Evolutionary conservation across 1,140 invertebrate species (phyloP).

Genomic region (Halictus rubicundus): DNA sequence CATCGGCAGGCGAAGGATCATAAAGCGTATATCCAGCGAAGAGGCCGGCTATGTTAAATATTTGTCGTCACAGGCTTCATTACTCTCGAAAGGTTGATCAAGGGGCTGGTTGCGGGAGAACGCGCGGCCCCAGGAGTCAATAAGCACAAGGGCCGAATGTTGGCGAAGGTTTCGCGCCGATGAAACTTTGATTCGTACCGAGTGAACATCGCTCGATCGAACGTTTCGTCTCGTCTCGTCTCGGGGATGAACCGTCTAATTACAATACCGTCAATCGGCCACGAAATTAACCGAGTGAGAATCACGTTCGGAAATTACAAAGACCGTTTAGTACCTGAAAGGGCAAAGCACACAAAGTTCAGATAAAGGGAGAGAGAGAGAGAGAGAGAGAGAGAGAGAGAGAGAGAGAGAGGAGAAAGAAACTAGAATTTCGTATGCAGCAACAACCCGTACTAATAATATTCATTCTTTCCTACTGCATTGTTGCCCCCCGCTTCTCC

Average conservation of each 20-base stretch:
- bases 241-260: too few relatives aligned
- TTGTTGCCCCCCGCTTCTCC: background rate
- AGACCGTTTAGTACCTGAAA: too few relatives aligned
- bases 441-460: slow-evolving; percentile 30
- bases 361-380: too few relatives aligned
- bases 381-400: too few relatives aligned
- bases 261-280: too few relatives aligned
- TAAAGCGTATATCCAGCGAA: background rate
- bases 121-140: slow-evolving; percentile 28
- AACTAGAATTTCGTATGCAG: slow-evolving; percentile 2
- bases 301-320: too few relatives aligned
- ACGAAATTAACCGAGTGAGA: too few relatives aligned
- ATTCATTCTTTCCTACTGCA: slow-evolving; percentile 34
- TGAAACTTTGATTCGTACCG: too few relatives aligned
- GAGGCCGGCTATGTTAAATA: slow-evolving; percentile 35
- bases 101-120: slow-evolving; percentile 22
- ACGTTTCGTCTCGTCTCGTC: too few relatives aligned
- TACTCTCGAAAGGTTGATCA: slow-evolving; percentile 47
- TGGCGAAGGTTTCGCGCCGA: slow-evolving; percentile 16
- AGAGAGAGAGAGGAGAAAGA: too few relatives aligned
- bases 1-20: slow-evolving; percentile 16
- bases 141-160: slow-evolving; percentile 44
- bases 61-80: slow-evolving; percentile 47
- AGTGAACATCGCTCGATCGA: too few relatives aligned
- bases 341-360: too few relatives aligned